Evolutionary conservation across 2,888 invertebrate genomes (phyloP), one percentile per base, ranked within the genome.

Genomic region (Podotricha telesiphe): DNA sequence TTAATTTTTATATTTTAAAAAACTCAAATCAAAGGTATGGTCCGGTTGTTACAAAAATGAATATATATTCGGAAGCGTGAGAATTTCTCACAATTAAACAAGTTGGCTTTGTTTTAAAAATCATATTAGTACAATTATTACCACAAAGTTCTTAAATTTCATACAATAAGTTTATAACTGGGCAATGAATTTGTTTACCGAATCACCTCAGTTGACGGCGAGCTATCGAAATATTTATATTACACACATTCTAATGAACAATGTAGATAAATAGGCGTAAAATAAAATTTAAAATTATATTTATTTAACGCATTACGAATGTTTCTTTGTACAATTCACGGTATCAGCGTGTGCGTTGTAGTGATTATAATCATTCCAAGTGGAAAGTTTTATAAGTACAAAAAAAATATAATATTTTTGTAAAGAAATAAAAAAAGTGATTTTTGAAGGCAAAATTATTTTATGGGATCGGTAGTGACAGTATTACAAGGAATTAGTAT

Each of bases 381-480:
- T 81, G 88, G 89, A 87, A 89, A 86, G 81, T 90, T 87, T 89
- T 87, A 88, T 87, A 82, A 93, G 92, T 92, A 93, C 91, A 92
- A 92, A 92, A n/a, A n/a, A 89, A 87, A 89, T 82, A 93, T 91
- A 91, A 93, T 91, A 91, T 92, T 91, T 92, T 91, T 93, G 87
- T 91, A 91, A 80, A 80, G 78, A 83, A 86, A 83, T 73, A 67
- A 34, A 55, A 55, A 55, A 51, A 11, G 34, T n/a, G n/a, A 34
- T 34, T 78, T 84, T 85, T 76, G 22, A 59, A 85, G 85, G 80
- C 77, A 78, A 81, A 79, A 79, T 81, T 80, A 84, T 83, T 81
- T 80, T 81, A 85, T 82, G 85, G 82, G 85, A 88, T 91, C 86
- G 85, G 82, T 87, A 87, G 83, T 82, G 80, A 80, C 89, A 91